Conservation (phyloP, 2,888 invertebrate genomes). For the Papilio gigon region DNA sequence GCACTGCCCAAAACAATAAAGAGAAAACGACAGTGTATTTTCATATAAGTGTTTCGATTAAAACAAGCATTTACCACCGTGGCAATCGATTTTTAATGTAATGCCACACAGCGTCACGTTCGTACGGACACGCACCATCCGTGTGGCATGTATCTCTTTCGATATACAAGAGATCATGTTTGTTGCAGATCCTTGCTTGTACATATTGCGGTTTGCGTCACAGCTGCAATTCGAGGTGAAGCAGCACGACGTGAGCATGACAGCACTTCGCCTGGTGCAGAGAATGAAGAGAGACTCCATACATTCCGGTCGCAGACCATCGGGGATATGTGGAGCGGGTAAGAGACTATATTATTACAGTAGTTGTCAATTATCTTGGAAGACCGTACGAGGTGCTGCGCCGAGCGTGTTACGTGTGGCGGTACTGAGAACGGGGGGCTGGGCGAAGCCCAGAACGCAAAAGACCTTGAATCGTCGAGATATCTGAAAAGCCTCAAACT, state of each 20-base stretch:
- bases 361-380: no score
- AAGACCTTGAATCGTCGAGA: no score
- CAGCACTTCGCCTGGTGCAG: slow-evolving; percentile 95
- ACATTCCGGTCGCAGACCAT: slow-evolving; percentile 97
- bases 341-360: no score
- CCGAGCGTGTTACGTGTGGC: no score
- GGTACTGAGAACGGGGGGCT: no score
- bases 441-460: no score
- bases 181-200: slow-evolving; percentile 94
- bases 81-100: background rate
- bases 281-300: slow-evolving; percentile 99
- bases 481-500: background rate
- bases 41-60: background rate
- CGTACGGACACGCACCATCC: background rate
- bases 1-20: no score
- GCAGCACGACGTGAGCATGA: slow-evolving; percentile 96
- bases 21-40: background rate
- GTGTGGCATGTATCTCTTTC: background rate
- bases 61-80: background rate
- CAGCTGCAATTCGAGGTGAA: slow-evolving; percentile 95
- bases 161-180: background rate
- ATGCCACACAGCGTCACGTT: background rate
- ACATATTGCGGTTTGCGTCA: slow-evolving; percentile 96
- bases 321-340: slow-evolving; percentile 99
- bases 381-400: no score